Evolutionary conservation across 1,140 invertebrate genomes (phyloP).

Genomic region (Coenobita brevimanus): DNA sequence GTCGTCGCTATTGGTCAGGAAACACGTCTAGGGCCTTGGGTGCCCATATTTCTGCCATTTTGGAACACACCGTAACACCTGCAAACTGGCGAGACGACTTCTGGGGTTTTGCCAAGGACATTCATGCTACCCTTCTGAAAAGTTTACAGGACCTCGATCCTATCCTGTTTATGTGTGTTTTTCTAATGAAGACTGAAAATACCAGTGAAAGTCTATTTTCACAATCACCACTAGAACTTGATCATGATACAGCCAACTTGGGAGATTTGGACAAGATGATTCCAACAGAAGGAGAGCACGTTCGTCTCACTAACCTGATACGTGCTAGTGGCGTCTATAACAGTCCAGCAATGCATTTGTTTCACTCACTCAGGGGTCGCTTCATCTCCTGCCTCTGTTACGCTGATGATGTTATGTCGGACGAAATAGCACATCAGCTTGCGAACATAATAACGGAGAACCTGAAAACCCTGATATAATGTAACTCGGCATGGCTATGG

Average conservation of each 20-base stretch:
- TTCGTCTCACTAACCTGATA: not conserved
- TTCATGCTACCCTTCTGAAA: not conserved
- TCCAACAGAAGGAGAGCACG: slow-evolving; percentile 17
- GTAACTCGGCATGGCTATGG: too few species aligned
- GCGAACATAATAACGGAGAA: not conserved
- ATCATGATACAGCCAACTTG: slow-evolving; percentile 19
- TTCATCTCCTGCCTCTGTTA: slow-evolving; percentile 19
- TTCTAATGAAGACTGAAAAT: not conserved
- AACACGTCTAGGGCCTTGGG: slow-evolving; percentile 14
- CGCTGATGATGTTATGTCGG: not conserved
- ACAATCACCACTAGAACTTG: not conserved
- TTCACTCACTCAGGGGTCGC: slow-evolving; percentile 26
- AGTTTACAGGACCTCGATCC: not conserved
- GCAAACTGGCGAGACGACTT: slow-evolving; percentile 5
- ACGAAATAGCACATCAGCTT: not conserved
- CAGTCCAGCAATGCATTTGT: not conserved
- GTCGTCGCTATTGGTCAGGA: slow-evolving; percentile 23
- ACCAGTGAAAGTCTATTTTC: not conserved
- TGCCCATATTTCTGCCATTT: not conserved
- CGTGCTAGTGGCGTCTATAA: not conserved
- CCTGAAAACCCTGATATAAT: not conserved
- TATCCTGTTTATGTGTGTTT: not conserved
- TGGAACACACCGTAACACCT: not conserved
- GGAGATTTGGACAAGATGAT: not conserved
- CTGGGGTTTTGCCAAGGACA: slow-evolving; percentile 11